Evolutionary conservation across 2,888 invertebrate genomes (phyloP).

Genomic region (Ormyrus nitidulus): DNA sequence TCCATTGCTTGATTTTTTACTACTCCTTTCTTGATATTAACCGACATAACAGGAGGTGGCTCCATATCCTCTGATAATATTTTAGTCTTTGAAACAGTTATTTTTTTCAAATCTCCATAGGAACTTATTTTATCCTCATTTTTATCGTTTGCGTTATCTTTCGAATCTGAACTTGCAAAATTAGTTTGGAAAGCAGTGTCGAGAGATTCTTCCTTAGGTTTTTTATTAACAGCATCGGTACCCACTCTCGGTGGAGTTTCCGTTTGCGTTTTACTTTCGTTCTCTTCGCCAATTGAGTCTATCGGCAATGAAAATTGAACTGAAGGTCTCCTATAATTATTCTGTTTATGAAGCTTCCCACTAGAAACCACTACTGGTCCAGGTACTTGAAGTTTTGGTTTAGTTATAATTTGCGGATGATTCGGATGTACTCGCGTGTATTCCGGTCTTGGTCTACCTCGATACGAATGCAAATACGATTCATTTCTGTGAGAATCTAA

Average conservation of each 20-base stretch:
- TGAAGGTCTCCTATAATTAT: slow-evolving; percentile 61
- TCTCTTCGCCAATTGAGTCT: slow-evolving; percentile 66
- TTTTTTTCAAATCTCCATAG: slow-evolving; percentile 26
- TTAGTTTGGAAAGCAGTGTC: slow-evolving; percentile 68
- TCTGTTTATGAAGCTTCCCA: slow-evolving; percentile 49
- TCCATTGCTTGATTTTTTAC: slow-evolving; percentile 60
- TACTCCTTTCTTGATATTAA: background rate
- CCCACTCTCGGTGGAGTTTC: slow-evolving; percentile 68
- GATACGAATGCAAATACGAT: slow-evolving; percentile 28
- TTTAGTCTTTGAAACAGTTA: slow-evolving; percentile 56
- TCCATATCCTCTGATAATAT: slow-evolving; percentile 69
- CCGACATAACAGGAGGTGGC: slow-evolving; percentile 62
- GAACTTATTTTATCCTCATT: slow-evolving; percentile 26
- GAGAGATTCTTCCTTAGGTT: slow-evolving; percentile 63
- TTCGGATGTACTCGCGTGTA: slow-evolving; percentile 67
- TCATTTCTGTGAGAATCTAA: slow-evolving; percentile 31
- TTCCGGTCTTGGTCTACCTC: slow-evolving; percentile 43
- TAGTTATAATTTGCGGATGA: slow-evolving; percentile 70
- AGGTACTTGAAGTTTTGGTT: slow-evolving; percentile 68
- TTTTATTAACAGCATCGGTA: slow-evolving; percentile 58
- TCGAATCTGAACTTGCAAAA: slow-evolving; percentile 62
- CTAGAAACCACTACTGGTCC: slow-evolving; percentile 67
- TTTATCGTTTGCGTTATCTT: slow-evolving; percentile 50
- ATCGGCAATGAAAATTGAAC: slow-evolving; percentile 68
- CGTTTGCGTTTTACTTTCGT: slow-evolving; percentile 66